phyloP scores from a whole-genome alignment of 2,888 invertebrate genomes.

The Bombylius major region DNA sequence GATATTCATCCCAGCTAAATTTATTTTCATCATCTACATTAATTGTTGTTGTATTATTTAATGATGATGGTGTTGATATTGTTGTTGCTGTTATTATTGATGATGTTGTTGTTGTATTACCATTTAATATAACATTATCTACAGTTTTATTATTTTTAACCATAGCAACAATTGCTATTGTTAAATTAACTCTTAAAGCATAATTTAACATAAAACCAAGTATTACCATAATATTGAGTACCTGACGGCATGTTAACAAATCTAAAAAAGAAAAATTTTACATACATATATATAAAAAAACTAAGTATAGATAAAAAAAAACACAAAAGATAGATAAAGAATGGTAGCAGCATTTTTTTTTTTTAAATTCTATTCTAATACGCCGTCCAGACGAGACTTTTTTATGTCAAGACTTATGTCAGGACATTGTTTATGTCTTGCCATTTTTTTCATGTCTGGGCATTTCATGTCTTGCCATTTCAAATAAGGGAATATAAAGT shows the following conservation, averaged over 20 bases:
- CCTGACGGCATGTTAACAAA: slow-evolving; percentile 63
- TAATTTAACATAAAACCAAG: slow-evolving; percentile 84
- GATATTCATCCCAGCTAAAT: slow-evolving; percentile 66
- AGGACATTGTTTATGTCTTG: no score
- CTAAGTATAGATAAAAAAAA: no score
- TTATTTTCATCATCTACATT: slow-evolving; percentile 28
- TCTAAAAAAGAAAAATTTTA: slow-evolving; percentile 39
- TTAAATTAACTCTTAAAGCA: slow-evolving; percentile 74
- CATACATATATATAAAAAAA: no score
- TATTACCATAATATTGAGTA: slow-evolving; percentile 72
- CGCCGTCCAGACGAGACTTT: no score
- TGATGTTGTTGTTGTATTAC: slow-evolving; percentile 2
- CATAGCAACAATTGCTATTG: slow-evolving; percentile 80
- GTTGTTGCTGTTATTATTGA: not conserved
- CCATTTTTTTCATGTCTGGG: no score
- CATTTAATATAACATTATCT: slow-evolving; percentile 1
- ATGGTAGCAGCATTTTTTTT: no score
- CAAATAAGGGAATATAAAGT: no score
- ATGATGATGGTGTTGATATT: not conserved
- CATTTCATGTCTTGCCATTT: no score
- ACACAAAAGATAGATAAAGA: no score
- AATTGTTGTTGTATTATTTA: slow-evolving; percentile 4
- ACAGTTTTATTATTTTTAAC: slow-evolving; percentile 33
- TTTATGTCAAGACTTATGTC: no score
- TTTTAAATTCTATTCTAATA: no score